phyloP scores from a whole-genome alignment of 2,888 invertebrate species.

The Ligdia adustata region DNA sequence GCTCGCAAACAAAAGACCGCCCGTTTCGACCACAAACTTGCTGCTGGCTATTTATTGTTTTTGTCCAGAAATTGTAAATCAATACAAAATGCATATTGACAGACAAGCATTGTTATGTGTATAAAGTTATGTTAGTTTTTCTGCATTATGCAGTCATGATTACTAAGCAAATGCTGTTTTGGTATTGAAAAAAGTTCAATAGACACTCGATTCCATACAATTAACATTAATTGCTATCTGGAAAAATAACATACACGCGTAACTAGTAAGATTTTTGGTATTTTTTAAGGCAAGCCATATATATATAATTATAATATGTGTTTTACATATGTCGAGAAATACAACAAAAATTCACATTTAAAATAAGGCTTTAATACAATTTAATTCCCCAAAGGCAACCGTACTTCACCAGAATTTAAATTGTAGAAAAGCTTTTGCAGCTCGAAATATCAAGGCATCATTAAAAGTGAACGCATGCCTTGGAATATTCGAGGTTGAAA shows the following conservation, averaged over 20 bases:
- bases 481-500: constrained; percentile 55
- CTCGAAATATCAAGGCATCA: constrained; percentile 54
- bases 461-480: constrained; percentile 79
- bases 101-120: constrained; percentile 1
- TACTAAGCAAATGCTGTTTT: background rate
- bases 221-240: too few species aligned
- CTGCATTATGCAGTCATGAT: constrained; percentile 19
- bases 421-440: constrained; percentile 22
- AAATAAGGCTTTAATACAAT: background rate
- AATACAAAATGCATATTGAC: constrained; percentile 42
- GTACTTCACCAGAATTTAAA: constrained; percentile 5
- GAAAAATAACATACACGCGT: too few species aligned
- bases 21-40: constrained; percentile 72
- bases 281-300: too few species aligned
- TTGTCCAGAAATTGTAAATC: constrained; percentile 54
- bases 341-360: background rate
- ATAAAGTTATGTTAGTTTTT: background rate
- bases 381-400: background rate
- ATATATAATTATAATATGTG: too few species aligned
- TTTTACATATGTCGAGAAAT: too few species aligned
- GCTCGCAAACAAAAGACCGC: constrained; percentile 60
- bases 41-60: constrained; percentile 64
- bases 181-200: too few species aligned
- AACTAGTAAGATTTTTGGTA: too few species aligned
- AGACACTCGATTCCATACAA: too few species aligned